Percentiles rank a stretch among this genome's conserved stretches.
Evolutionary conservation across 1,140 invertebrate species (phyloP).

Genomic region (Vanessa tameamea): DNA sequence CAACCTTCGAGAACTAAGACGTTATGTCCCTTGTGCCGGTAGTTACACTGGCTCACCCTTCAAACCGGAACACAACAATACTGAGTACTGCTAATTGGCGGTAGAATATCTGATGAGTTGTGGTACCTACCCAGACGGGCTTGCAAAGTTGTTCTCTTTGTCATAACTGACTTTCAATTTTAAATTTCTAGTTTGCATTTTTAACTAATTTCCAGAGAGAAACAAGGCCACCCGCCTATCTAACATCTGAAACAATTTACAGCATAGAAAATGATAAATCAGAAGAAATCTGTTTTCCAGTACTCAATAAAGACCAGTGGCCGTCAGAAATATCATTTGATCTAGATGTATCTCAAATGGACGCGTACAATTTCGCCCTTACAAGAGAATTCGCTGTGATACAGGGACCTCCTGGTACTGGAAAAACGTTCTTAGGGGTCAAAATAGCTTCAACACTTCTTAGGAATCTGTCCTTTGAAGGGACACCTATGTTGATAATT

Average conservation of each 20-base stretch:
- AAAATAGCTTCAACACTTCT: constrained; percentile 84
- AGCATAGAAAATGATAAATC: constrained; percentile 36
- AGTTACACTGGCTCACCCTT: too few relatives aligned
- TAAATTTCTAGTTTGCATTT: constrained; percentile 3
- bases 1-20: too few relatives aligned
- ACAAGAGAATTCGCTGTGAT: constrained; percentile 87
- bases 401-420: constrained; percentile 91
- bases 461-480: constrained; percentile 75
- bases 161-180: not conserved
- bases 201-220: constrained; percentile 53
- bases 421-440: constrained; percentile 89
- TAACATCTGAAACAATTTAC: constrained; percentile 59
- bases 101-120: too few relatives aligned
- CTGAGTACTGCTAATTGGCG: too few relatives aligned
- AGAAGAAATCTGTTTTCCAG: constrained; percentile 58
- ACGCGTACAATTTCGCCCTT: constrained; percentile 82
- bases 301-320: constrained; percentile 66
- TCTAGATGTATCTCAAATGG: constrained; percentile 82
- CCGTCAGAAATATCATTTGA: constrained; percentile 63
- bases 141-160: too few relatives aligned
- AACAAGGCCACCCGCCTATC: constrained; percentile 55
- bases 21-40: too few relatives aligned
- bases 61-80: too few relatives aligned
- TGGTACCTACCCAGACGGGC: too few relatives aligned
- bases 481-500: constrained; percentile 88